Evolutionary conservation across 2,888 invertebrate genomes (phyloP), one percentile per base, ranked within the genome.

Genomic region (Calameuta filiformis): DNA sequence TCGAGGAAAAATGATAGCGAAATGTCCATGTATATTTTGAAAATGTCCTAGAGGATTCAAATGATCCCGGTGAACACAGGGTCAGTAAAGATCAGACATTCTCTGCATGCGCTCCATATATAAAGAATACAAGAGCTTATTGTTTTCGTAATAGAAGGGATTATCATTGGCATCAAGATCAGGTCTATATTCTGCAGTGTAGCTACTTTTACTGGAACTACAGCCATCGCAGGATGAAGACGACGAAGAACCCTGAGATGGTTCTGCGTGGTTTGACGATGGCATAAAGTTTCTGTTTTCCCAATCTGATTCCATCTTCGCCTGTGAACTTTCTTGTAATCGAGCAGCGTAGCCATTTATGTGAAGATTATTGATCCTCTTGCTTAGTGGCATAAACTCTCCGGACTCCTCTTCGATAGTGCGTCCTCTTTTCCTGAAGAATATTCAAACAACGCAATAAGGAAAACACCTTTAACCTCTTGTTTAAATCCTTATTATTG

Each of bases 331-430:
- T 73, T 91, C 89, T 69, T 84, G 85, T 30, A 89, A 79, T 56
- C 56, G 56, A 83, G 86, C 85, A 83, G 89, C 90, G 87, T 91
- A 81, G 82, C 93, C 89, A 89, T 96, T 96, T 85, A 97, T 95
- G 88, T 97, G 97, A 76, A 98, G 93, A 92, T 97, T 97, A 91
- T 97, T 97, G 86, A 98, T 97, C 88, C 97, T 94, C 91, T 98
- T 98, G 23, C 97, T 97, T 76, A 98, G 92, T 77, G 98, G 97
- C 93, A 96, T 95, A 87, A 97, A 97, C 88, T 97, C 97, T 87
- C 94, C 93, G 82, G 94, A 94, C 84, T 97, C 96, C 87, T 96
- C 96, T 69, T 92, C 92, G 35, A 91, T 86, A 89, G 95, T 95
- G 80, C 96, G 93, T 75, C 94, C 94, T 84, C 97, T 94, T 93